These are phyloP conservation scores for Baccha elongata DNA, from an alignment of 2,888 invertebrate genomes.

Conservation along the genomic window DNA sequence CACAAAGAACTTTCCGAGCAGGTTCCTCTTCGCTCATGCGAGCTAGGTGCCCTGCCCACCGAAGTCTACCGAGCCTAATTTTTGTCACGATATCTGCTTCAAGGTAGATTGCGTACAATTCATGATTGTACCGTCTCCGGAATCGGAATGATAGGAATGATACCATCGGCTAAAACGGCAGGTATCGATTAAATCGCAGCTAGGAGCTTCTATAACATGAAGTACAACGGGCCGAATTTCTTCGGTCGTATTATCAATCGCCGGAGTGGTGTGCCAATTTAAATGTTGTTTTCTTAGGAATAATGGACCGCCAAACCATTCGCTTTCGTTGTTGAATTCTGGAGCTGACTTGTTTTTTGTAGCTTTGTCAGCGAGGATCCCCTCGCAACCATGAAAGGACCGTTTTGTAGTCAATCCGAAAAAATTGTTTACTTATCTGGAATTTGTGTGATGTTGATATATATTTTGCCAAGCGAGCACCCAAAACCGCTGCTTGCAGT, in stretches of 20 bases:
- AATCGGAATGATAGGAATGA: too few species aligned
- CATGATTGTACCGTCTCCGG: too few species aligned
- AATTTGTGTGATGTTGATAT: constrained; percentile 32
- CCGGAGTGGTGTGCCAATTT: constrained; percentile 1
- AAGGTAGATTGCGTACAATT: too few species aligned
- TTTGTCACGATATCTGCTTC: too few species aligned
- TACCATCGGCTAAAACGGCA: constrained; percentile 1
- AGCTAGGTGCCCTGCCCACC: too few species aligned
- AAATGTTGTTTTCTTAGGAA: constrained; percentile 31
- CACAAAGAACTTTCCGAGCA: too few species aligned
- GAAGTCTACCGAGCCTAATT: too few species aligned
- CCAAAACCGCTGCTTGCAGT: constrained; percentile 68
- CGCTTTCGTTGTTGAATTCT: constrained; percentile 2
- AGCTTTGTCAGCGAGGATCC: constrained; percentile 68
- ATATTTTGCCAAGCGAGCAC: constrained; percentile 35
- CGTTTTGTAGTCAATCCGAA: constrained; percentile 75
- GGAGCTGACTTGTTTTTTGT: constrained; percentile 48
- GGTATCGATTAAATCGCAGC: not conserved
- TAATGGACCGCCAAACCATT: constrained; percentile 52
- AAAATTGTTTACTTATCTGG: constrained; percentile 40
- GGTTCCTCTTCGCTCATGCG: too few species aligned
- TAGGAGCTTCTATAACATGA: not conserved
- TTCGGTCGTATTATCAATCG: not conserved
- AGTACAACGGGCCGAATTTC: not conserved
- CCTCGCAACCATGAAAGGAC: constrained; percentile 74